Evolutionary conservation across 2,113 vertebrate genomes (phyloP).

Genomic region (Spea multiplicata): DNA sequence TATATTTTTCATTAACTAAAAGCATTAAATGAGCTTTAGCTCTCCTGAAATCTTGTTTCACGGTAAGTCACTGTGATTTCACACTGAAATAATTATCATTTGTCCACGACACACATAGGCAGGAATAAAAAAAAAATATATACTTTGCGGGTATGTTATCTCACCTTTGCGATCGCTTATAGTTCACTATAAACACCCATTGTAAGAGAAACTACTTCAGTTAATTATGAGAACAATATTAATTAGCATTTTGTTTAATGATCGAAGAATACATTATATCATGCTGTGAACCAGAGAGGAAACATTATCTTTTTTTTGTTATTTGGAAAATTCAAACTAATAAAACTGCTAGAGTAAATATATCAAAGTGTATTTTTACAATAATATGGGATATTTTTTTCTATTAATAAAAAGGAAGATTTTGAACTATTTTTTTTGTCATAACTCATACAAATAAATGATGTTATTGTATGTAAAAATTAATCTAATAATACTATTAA

Average conservation of each 20-base stretch:
- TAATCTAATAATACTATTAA: no score
- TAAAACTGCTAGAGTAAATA: neutral
- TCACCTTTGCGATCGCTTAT: slow-evolving; percentile 65
- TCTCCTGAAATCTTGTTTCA: slow-evolving; percentile 79
- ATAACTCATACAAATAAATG: no score
- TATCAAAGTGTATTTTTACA: neutral
- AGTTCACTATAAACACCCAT: slow-evolving; percentile 63
- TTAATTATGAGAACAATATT: slow-evolving; percentile 67
- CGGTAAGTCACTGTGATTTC: slow-evolving; percentile 76
- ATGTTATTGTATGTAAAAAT: no score
- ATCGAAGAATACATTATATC: slow-evolving; percentile 56
- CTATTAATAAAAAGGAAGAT: no score
- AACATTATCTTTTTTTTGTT: slow-evolving; percentile 45
- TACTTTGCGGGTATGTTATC: slow-evolving; percentile 69
- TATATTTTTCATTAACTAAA: slow-evolving; percentile 1
- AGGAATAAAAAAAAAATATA: slow-evolving; percentile 52
- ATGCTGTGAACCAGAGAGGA: slow-evolving; percentile 52
- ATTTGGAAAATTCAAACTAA: neutral
- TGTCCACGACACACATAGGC: slow-evolving; percentile 63
- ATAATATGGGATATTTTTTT: neutral
- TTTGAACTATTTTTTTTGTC: no score
- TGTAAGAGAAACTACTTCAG: slow-evolving; percentile 67
- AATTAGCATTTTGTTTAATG: slow-evolving; percentile 64
- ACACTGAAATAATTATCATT: slow-evolving; percentile 84
- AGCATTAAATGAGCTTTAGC: slow-evolving; percentile 72